phyloP scores from a whole-genome alignment of 2,113 vertebrate species.

The Lophotis ruficrista region DNA sequence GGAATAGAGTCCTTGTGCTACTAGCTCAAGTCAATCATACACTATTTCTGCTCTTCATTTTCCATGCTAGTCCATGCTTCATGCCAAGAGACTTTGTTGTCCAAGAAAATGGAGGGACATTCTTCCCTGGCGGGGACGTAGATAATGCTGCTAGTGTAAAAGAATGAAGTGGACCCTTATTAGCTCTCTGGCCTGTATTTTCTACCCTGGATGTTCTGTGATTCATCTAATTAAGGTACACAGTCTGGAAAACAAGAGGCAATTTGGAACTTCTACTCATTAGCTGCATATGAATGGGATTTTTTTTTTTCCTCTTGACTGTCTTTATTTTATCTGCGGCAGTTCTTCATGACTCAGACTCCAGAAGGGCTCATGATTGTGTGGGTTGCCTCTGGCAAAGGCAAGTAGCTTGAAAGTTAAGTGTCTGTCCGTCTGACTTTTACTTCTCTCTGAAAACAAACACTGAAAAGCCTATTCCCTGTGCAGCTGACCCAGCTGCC shows the following conservation, averaged over 20 bases:
- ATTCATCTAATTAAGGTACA: slow-evolving; percentile 66
- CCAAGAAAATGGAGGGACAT: background rate
- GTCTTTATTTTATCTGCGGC: slow-evolving; percentile 21
- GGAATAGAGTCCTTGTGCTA: background rate
- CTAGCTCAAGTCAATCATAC: background rate
- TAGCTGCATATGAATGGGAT: slow-evolving; percentile 33
- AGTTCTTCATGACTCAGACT: slow-evolving; percentile 54
- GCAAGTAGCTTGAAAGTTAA: slow-evolving; percentile 52
- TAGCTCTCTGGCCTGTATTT: slow-evolving; percentile 5
- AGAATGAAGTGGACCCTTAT: slow-evolving; percentile 34
- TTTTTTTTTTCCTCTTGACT: slow-evolving; percentile 6
- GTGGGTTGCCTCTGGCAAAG: slow-evolving; percentile 65
- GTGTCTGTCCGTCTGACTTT: slow-evolving; percentile 55
- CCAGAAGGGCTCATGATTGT: slow-evolving; percentile 53
- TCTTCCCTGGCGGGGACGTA: background rate
- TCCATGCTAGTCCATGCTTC: background rate
- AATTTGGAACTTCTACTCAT: slow-evolving; percentile 46
- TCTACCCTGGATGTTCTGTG: slow-evolving; percentile 14
- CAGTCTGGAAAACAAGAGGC: slow-evolving; percentile 37
- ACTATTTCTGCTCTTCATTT: background rate
- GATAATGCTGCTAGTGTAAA: slow-evolving; percentile 36
- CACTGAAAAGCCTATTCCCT: slow-evolving; percentile 51
- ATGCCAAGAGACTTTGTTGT: background rate
- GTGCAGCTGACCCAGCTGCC: slow-evolving; percentile 31
- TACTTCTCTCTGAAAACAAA: slow-evolving; percentile 51